A percentile compares a stretch with the other conserved stretches of the same genome.
phyloP scores from a whole-genome alignment of 2,888 invertebrate genomes.

The Hydrotaea diabolus region DNA sequence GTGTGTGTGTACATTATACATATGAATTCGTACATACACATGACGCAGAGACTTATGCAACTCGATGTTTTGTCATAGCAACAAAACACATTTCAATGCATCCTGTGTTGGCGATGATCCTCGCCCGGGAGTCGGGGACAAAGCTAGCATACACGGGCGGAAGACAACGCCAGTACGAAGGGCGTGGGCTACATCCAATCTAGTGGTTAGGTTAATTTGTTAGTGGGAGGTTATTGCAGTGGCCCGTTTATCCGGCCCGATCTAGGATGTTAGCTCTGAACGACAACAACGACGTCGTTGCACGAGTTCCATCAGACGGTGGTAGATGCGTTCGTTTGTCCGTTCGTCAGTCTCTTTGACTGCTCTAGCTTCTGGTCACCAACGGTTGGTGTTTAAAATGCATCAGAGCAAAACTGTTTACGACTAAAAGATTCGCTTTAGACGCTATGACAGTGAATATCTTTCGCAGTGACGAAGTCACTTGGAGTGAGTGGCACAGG shows the following conservation, averaged over 20 bases:
- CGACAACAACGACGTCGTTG: conserved; percentile 12
- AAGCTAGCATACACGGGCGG: neutral
- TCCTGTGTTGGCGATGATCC: neutral
- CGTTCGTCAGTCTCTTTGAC: neutral
- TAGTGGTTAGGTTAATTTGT: neutral
- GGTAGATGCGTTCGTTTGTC: neutral
- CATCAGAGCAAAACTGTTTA: conserved; percentile 36
- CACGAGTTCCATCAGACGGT: neutral
- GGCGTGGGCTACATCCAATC: neutral
- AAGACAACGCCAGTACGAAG: too few relatives aligned
- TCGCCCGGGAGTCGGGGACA: neutral
- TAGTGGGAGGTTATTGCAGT: neutral
- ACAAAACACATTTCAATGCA: conserved; percentile 31
- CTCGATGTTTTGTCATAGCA: conserved; percentile 23
- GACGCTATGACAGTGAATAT: neutral
- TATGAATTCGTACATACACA: neutral
- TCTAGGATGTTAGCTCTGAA: conserved; percentile 20
- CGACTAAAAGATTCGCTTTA: conserved; percentile 35
- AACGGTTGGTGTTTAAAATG: conserved; percentile 37
- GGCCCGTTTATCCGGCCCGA: neutral
- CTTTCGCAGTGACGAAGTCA: neutral
- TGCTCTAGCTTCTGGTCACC: neutral
- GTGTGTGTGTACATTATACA: neutral
- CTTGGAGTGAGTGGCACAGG: neutral
- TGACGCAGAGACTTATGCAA: conserved; percentile 1